Evolutionary conservation across 53 echinoderm and acorn worm genomes (phyloP).

Genomic region (Holothuria leucospilota): DNA sequence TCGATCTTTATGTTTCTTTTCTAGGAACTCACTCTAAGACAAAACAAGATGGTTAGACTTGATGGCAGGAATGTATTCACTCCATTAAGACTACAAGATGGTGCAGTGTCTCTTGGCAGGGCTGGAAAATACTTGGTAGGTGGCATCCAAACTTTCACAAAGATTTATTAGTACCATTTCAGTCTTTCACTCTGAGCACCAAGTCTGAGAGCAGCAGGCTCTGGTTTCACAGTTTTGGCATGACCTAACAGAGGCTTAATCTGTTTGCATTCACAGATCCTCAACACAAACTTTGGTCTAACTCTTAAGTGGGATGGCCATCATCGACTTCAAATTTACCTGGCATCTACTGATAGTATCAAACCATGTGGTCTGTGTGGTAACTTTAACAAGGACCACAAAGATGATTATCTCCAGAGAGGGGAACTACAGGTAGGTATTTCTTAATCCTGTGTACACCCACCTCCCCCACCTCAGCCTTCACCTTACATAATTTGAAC

Average conservation of each 20-base stretch:
- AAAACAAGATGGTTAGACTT: slow-evolving; percentile 22
- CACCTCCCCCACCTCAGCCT: too few species aligned
- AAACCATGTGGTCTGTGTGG: slow-evolving; percentile 43
- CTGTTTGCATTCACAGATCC: slow-evolving; percentile 23
- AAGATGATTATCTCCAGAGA: slow-evolving; percentile 18
- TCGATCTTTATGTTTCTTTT: neutral
- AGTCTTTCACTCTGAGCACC: too few species aligned
- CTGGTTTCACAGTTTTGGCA: too few species aligned
- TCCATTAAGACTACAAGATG: slow-evolving; percentile 21
- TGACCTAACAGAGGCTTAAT: too few species aligned
- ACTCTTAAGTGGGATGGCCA: slow-evolving; percentile 49
- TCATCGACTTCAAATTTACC: slow-evolving; percentile 26
- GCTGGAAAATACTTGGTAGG: slow-evolving; percentile 49
- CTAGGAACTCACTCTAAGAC: slow-evolving; percentile 34
- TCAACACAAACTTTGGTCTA: slow-evolving; percentile 32
- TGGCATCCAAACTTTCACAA: neutral
- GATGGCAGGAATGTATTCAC: slow-evolving; percentile 30
- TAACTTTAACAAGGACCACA: slow-evolving; percentile 33
- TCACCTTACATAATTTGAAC: too few species aligned
- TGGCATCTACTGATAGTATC: slow-evolving; percentile 11
- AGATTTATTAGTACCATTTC: neutral
- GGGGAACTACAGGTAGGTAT: slow-evolving; percentile 9
- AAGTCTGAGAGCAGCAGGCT: too few species aligned
- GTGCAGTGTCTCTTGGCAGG: neutral
- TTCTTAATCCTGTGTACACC: neutral